phyloP scores from a whole-genome alignment of 2,888 invertebrate genomes.

The Pachycephus smyrnensis region DNA sequence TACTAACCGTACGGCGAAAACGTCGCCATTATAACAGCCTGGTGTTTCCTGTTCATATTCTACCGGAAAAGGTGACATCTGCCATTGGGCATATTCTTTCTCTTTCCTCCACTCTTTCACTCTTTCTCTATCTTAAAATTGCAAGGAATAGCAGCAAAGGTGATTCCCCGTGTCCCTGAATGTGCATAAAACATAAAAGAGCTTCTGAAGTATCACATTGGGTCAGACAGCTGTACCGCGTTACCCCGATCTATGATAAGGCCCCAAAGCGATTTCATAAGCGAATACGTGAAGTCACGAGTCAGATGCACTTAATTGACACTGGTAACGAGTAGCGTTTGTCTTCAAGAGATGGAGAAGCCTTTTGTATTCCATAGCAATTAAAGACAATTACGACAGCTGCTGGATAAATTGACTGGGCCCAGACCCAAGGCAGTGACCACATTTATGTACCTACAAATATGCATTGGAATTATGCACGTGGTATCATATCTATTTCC shows the following conservation, averaged over 20 bases:
- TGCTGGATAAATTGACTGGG: constrained; percentile 27
- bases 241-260: not conserved
- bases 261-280: not conserved
- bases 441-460: not conserved
- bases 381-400: constrained; percentile 55
- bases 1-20: constrained; percentile 56
- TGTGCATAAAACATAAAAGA: not conserved
- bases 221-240: not conserved
- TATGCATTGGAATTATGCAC: not conserved
- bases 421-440: not conserved
- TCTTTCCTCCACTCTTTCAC: not conserved
- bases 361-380: constrained; percentile 49
- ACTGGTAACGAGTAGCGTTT: constrained; percentile 2
- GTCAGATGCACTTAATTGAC: not conserved
- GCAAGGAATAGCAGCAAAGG: not conserved
- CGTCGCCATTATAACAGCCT: constrained; percentile 3
- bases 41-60: not conserved
- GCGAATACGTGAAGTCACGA: not conserved
- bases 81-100: not conserved
- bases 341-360: constrained; percentile 22
- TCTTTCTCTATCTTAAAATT: not conserved
- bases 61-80: not conserved
- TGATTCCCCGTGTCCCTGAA: not conserved
- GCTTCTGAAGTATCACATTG: not conserved
- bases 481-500: not conserved